Conservation (phyloP, 1,140 invertebrate genomes). For the Pachypeltis micranthus region DNA sequence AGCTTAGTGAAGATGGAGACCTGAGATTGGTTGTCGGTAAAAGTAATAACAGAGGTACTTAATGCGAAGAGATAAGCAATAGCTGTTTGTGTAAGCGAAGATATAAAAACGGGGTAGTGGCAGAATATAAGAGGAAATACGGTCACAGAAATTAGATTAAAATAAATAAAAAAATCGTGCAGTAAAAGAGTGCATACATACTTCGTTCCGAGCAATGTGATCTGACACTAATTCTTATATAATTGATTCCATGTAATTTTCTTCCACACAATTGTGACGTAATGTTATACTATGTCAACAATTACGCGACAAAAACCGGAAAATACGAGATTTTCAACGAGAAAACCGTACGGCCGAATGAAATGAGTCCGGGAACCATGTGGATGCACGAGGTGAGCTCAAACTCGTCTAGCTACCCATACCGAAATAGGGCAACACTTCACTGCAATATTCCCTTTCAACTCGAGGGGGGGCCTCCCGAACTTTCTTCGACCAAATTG, state of each 20-base stretch:
- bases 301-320: background rate
- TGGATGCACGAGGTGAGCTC: conserved; percentile 33
- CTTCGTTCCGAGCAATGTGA: conserved; percentile 11
- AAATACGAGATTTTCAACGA: background rate
- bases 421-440: conserved; percentile 22
- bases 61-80: too few relatives aligned
- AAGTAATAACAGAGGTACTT: too few relatives aligned
- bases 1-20: too few relatives aligned
- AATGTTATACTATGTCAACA: conserved; percentile 18
- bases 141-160: background rate
- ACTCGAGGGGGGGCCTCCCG: too few relatives aligned
- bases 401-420: conserved; percentile 22
- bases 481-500: too few relatives aligned
- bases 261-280: conserved; percentile 21
- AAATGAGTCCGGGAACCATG: conserved; percentile 39
- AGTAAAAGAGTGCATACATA: conserved; percentile 9
- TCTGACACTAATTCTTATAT: conserved; percentile 23
- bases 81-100: too few relatives aligned
- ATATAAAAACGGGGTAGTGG: too few relatives aligned
- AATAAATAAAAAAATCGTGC: background rate
- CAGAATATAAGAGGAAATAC: background rate
- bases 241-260: conserved; percentile 23
- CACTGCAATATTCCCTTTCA: conserved; percentile 8
- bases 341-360: conserved; percentile 14
- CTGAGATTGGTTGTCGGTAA: too few relatives aligned